A percentile compares a stretch with the other conserved stretches of the same genome.
These are phyloP conservation scores for Dorcus parallelipipedus DNA, from an alignment of 2,888 invertebrate genomes.

Conservation along the genomic window DNA sequence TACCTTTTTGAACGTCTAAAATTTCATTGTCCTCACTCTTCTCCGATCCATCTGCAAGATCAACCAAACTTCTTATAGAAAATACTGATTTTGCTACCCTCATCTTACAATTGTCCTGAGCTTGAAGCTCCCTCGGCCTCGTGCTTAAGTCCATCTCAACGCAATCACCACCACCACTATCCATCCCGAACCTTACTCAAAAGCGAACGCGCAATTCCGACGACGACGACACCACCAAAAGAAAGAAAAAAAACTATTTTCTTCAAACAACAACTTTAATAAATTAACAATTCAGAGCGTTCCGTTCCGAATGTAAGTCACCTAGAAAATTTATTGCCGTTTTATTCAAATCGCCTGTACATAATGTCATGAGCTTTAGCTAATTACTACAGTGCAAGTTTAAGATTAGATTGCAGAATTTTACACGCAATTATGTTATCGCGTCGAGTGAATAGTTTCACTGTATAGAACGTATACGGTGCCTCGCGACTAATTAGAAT, in stretches of 20 bases:
- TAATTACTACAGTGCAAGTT: background rate
- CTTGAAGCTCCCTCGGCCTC: constrained; percentile 43
- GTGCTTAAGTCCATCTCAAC: constrained; percentile 54
- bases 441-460: background rate
- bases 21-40: constrained; percentile 18
- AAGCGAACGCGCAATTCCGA: no score
- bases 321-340: background rate
- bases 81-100: constrained; percentile 59
- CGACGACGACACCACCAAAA: no score
- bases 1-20: constrained; percentile 23
- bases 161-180: constrained; percentile 22
- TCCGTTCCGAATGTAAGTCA: background rate
- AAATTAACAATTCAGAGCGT: background rate
- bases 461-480: background rate
- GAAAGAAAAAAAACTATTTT: background rate
- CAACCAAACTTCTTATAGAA: constrained; percentile 57
- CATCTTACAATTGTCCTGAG: constrained; percentile 48
- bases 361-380: background rate
- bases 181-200: constrained; percentile 13
- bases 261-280: background rate
- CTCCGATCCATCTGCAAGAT: constrained; percentile 50
- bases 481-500: background rate
- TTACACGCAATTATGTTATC: constrained; percentile 2
- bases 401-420: background rate
- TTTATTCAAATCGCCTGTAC: background rate